Base-by-base conservation (phyloP, 1,140 invertebrate genomes). In the Scaptomyza montana region DNA sequence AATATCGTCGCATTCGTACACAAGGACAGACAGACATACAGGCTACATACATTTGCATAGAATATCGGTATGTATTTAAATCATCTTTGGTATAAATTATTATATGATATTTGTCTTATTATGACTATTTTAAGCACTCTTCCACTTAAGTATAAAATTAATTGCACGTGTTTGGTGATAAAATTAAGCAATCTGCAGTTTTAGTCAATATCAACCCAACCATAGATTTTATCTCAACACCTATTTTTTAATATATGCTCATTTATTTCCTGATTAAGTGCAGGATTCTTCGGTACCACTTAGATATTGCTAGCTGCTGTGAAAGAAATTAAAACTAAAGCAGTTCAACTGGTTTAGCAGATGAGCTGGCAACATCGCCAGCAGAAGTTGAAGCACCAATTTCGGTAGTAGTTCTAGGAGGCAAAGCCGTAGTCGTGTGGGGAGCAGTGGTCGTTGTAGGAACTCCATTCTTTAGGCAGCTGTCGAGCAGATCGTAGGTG, bases 401-500 rank as follows among this genome's bases (percentile, higher is more conserved):
- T 63, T 62, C 51, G 19, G 68, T 65, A 84, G 49, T 57, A 12
- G 3, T 60, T 16, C 16, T 16, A 28, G 21, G 43, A 10, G 54
- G 54, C 30, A 30, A 62, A 36, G 51, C 64, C 1, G 59, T 75
- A 5, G 79, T 45, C 13, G 55, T 9, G 43, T 72, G 55, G 5
- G 74, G 69, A 1, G 82, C 69, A 1, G 78, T 30, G 1, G 85
- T 79, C 1, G 77, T 75, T 13, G 77, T 78, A 19, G 87, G 87
- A 8, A 90, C 55, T 2, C 89, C 89, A 67, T 84, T 66, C 71
- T 75, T 80, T 5, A 90, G 66, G 49, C 87, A 90, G 1, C 25
- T 62, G 13, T 90, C 79, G 12, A 90, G 63, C 54, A 90, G 85
- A 51, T 89, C 85, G 59, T 90, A 90, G 5, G 89, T 90, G 54